phyloP scores from a whole-genome alignment of 2,797 vertebrate genomes.

The Sebastes steindachneri region DNA sequence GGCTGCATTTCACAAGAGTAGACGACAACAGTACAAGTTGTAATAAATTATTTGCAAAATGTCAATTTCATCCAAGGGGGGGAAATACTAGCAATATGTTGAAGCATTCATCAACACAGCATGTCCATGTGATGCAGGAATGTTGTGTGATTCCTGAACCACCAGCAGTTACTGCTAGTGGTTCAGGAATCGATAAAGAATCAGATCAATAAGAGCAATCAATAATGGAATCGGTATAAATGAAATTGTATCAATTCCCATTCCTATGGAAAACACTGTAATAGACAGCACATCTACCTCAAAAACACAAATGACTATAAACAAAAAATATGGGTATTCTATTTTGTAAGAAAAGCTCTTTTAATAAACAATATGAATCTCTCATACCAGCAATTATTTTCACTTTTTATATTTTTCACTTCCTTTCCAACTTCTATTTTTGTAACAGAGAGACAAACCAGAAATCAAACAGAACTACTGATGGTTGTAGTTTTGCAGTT shows the following conservation, averaged over 20 bases:
- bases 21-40: not conserved
- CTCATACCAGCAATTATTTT: not conserved
- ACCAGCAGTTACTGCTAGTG: too few species aligned
- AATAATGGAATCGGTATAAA: not conserved
- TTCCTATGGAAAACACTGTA: not conserved
- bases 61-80: not conserved
- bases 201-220: not conserved
- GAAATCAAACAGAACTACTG: not conserved
- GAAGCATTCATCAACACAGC: not conserved
- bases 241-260: not conserved
- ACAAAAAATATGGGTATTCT: not conserved
- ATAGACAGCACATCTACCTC: not conserved
- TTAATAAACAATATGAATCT: not conserved
- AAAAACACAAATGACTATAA: not conserved
- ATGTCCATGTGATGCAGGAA: not conserved
- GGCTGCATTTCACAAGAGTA: not conserved
- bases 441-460: not conserved
- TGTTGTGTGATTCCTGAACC: not conserved
- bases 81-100: not conserved
- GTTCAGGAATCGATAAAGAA: not conserved
- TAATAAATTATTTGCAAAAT: not conserved
- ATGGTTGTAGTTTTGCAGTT: not conserved
- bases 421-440: not conserved
- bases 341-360: not conserved
- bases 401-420: not conserved